These are phyloP conservation scores for Turritopsis rubra DNA, from an alignment of 30 jellyfish, hydroid and myxozoan genomes.

Conservation along the genomic window DNA sequence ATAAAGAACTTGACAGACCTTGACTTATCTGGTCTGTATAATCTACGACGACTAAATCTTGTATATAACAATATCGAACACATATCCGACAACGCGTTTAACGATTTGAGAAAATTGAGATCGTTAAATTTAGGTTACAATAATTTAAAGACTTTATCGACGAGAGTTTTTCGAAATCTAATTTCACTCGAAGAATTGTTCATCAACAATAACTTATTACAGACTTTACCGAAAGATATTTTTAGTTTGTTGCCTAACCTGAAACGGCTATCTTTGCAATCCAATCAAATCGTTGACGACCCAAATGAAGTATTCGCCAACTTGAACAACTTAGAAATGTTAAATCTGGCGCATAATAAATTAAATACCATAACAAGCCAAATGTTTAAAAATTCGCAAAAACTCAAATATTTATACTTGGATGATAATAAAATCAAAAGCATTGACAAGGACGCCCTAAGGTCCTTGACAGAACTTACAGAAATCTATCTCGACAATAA, in stretches of 20 bases:
- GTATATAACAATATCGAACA: conserved; percentile 43
- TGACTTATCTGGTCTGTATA: conserved; percentile 45
- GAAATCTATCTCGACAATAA: conserved; percentile 72
- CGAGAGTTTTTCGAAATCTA: conserved; percentile 39
- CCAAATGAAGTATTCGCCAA: conserved; percentile 22
- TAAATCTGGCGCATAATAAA: conserved; percentile 61
- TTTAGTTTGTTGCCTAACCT: conserved; percentile 34
- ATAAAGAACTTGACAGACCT: conserved; percentile 25
- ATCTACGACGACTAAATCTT: conserved; percentile 48
- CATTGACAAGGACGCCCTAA: conserved; percentile 45
- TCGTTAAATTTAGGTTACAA: conserved; percentile 75
- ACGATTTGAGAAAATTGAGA: conserved; percentile 30
- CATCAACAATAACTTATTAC: conserved; percentile 53
- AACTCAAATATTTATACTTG: conserved; percentile 41
- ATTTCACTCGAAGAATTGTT: conserved; percentile 70
- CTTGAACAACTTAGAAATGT: conserved; percentile 30
- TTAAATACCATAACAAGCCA: conserved; percentile 31
- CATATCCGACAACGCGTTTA: conserved; percentile 64
- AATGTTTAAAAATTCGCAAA: conserved; percentile 40
- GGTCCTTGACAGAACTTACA: conserved; percentile 38
- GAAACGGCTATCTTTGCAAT: conserved; percentile 43
- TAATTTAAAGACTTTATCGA: conserved; percentile 41
- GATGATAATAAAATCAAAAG: conserved; percentile 54
- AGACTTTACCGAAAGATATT: conserved; percentile 41
- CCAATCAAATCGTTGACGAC: conserved; percentile 43